Evolutionary conservation across 1,140 invertebrate species (phyloP), one percentile per base, ranked within the genome.

Genomic region (Ladona fulva): DNA sequence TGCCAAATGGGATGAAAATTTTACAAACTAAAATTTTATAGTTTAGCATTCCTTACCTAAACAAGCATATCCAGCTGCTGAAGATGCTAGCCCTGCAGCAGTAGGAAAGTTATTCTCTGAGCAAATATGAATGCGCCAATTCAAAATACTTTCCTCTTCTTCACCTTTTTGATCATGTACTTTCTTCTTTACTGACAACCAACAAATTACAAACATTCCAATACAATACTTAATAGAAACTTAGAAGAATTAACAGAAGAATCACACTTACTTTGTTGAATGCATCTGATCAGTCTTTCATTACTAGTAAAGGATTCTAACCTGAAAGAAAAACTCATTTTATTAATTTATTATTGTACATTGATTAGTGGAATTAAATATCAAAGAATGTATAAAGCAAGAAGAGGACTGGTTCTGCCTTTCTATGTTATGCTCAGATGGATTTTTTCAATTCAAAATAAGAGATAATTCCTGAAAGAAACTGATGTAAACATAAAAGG

Each of bases 41-140:
- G n/a, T n/a, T n/a, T n/a, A n/a, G n/a, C n/a, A n/a, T n/a, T n/a
- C 81, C 81, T 81, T 85, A 87, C 90, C 91, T 52, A 96, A 86
- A 84, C 93, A 97, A 25, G 98, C 97, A 87, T 98, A 99, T 25
- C 98, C 98, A 78, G 98, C 96, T 78, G 98, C 98, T 79, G 97
- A 99, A 5, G 97, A 99, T 8, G 98, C 98, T 29, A 99, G 87
- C 0, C 98, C 98, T 80, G 98, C 97, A 25, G 97, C 97, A 24
- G 97, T 99, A 24, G 98, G 98, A 84, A 99, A 99, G 88, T 99
- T 99, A 86, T 99, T 99, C 82, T 92, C 90, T 0, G 97, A 99
- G 84, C 92, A 95, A 80, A 99, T 93, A 80, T 93, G 92, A 25
- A 98, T 82, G 82, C 95, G 92, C 91, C 91, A 94, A 10, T 87